Evolutionary conservation across 2,888 invertebrate species (phyloP), one percentile per base, ranked within the genome.

Genomic region (Aphidoletes aphidimyza): DNA sequence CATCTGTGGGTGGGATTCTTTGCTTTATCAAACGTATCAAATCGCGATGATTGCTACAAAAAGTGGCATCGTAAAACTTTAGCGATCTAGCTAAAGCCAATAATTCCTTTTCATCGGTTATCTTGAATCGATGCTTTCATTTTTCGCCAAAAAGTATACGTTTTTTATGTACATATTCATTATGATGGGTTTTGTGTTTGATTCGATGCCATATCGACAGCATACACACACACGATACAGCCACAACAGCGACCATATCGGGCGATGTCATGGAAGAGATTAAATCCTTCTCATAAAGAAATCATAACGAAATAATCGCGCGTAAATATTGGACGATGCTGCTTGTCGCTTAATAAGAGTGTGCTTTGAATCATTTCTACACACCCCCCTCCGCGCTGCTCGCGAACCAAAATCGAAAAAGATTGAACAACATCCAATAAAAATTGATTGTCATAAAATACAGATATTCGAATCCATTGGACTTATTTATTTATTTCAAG

Each of bases 341-440:
- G 26, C 54, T 54, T 54, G n/a, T 54, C 5, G 26, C 36, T 36
- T 78, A 78, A 78, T 36, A 78, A 78, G 36, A 8, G n/a, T n/a
- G n/a, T n/a, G n/a, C n/a, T n/a, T n/a, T n/a, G n/a, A n/a, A 49
- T 49, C 39, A 39, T 39, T 54, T 34, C 5, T n/a, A n/a, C n/a
- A n/a, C n/a, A n/a, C n/a, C n/a, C n/a, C n/a, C n/a, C n/a, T n/a
- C n/a, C n/a, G n/a, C n/a, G 5, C n/a, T 59, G n/a, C 14, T 78
- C 36, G 8, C 81, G 69, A 69, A 81, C 1, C 9, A 37, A n/a
- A 81, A 37, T 81, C 81, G 81, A 81, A 69, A 37, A 22, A 37
- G n/a, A 81, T 37, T 81, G 36, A 81, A 81, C 37, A 81, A 81
- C 81, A 81, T 37, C 81, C 81, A 81, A n/a, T 81, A 81, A 81